Evolutionary conservation across 2,113 vertebrate genomes (phyloP), one percentile per base, ranked within the genome.

Genomic region (Raja brachyura): DNA sequence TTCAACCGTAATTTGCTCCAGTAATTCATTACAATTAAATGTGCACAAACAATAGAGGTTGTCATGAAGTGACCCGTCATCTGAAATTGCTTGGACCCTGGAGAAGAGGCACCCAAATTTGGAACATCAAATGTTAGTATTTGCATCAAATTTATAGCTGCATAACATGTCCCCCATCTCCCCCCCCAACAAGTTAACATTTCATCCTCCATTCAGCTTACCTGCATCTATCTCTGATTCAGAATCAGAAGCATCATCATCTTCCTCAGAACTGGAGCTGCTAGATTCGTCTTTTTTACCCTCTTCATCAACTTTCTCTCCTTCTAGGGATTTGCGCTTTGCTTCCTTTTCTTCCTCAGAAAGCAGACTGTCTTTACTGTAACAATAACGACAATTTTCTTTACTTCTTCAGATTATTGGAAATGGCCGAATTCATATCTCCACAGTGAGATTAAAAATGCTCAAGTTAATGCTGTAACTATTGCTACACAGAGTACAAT

Each of bases 301-400:
- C 68, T 92, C 68, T 73, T 97, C 97, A 94, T 94, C 96, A 93
- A 95, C 95, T 7, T 97, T 96, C 93, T 96, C 97, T 6, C 25
- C 93, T 93, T 96, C 95, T 75, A 94, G 28, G 1, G 96, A 96
- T 93, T 97, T 97, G 25, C 94, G 83, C 0, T 93, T 95, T 31
- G 96, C 96, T 73, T 96, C 95, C 93, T 93, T 95, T 48, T 97
- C 96, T 63, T 96, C 95, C 93, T 96, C 96, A 95, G 95, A 96
- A 0, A 97, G 95, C 94, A 96, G 95, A 94, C 96, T 97, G 94
- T 97, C 97, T 93, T 97, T 97, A 94, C 97, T 97, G 93, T 93
- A 94, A 93, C 73, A 94, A 0, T 94, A 0, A 81, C 13, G 39
- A 86, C 28, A 88, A 63, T 63, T 14, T 63, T 28, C n/a, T 14